Conservation (phyloP, 1,140 invertebrate genomes). For the Radopholus similis region DNA sequence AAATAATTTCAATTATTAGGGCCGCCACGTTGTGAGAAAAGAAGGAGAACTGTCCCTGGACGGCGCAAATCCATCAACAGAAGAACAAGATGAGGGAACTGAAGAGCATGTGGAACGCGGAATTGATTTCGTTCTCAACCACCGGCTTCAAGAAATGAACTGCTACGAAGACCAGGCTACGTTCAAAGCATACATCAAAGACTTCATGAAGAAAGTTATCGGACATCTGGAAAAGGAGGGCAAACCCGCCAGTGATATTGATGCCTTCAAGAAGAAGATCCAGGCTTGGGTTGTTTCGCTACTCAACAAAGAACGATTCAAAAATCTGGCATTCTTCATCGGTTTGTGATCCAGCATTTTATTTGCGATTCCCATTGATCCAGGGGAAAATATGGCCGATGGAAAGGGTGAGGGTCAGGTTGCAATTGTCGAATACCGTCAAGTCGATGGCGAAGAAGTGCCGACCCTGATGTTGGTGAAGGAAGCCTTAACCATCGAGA, state of each 20-base stretch:
- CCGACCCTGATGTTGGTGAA: conserved; percentile 92
- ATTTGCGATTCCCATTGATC: conserved; percentile 35
- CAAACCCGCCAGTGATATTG: conserved; percentile 83
- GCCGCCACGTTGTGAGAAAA: conserved; percentile 74
- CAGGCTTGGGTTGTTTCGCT: conserved; percentile 67
- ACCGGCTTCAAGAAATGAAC: conserved; percentile 78
- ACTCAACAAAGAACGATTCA: conserved; percentile 67
- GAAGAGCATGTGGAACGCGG: conserved; percentile 69
- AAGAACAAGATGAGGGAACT: conserved; percentile 77
- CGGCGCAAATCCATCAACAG: conserved; percentile 83
- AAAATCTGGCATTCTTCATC: conserved; percentile 88
- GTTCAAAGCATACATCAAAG: conserved; percentile 85
- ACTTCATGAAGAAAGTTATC: conserved; percentile 79
- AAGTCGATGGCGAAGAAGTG: conserved; percentile 76
- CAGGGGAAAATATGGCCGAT: conserved; percentile 79
- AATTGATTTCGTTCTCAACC: conserved; percentile 87
- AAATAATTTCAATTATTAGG: too few relatives aligned
- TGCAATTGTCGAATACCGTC: conserved; percentile 84
- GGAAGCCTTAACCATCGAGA: conserved; percentile 65
- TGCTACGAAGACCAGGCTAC: conserved; percentile 66
- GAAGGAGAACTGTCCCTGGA: conserved; percentile 75
- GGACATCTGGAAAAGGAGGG: conserved; percentile 70
- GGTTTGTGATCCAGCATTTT: conserved; percentile 61
- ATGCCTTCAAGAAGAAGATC: conserved; percentile 90
- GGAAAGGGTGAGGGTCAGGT: conserved; percentile 80